Evolutionary conservation across 2,797 vertebrate species (phyloP).

Genomic region (Leontocebus nigricollis): DNA sequence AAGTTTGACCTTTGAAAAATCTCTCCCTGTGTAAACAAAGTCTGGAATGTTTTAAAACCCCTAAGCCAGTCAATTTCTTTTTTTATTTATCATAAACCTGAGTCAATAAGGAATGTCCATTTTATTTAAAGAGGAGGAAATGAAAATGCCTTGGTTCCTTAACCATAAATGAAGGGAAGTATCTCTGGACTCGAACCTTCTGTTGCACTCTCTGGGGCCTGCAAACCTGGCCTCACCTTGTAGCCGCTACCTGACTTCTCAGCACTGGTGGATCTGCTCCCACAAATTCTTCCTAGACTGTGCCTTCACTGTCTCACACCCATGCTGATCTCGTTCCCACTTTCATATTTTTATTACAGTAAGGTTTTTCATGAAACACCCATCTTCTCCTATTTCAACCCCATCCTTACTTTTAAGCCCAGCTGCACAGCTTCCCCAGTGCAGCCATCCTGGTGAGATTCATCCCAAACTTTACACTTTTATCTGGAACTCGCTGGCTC

Average conservation of each 20-base stretch:
- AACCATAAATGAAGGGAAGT: not conserved
- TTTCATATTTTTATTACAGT: not conserved
- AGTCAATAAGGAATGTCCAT: conserved; percentile 63
- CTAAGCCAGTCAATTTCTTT: conserved; percentile 73
- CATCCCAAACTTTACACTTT: not conserved
- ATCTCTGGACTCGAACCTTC: not conserved
- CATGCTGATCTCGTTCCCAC: not conserved
- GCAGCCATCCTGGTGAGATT: not conserved
- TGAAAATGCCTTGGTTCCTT: not conserved
- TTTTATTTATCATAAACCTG: conserved; percentile 67
- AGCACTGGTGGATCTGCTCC: not conserved
- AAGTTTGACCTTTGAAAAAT: conserved; percentile 78
- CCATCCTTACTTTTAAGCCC: not conserved
- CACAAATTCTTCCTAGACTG: not conserved
- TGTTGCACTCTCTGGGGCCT: not conserved
- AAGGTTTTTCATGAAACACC: not conserved
- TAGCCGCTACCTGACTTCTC: not conserved
- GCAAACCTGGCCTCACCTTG: not conserved
- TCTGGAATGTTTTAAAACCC: conserved; percentile 73
- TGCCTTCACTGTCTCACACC: not conserved
- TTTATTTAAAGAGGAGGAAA: conserved; percentile 53
- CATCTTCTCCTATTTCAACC: not conserved
- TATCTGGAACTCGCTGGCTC: not conserved
- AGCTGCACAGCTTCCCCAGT: not conserved
- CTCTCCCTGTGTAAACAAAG: conserved; percentile 79